Base-by-base conservation (phyloP, 2,113 vertebrate genomes). In the Sturnira hondurensis region DNA sequence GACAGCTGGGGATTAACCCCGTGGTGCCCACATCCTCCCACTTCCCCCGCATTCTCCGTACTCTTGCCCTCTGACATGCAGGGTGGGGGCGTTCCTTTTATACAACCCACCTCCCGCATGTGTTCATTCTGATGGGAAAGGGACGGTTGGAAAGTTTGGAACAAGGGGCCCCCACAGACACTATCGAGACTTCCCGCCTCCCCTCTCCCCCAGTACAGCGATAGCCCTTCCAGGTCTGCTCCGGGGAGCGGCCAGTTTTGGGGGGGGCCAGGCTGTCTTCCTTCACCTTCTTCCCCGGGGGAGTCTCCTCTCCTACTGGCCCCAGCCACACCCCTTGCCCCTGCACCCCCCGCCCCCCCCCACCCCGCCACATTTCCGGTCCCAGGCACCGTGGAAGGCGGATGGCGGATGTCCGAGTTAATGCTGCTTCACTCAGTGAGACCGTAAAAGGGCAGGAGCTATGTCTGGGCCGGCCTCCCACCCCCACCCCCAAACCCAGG, bases 381-480 rank as follows among this genome's bases (percentile, higher is more conserved):
- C 96, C 92, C 96, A 85, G 73, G 96, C 93, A 20, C 68, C 1
- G 73, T 83, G 97, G 95, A 97, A 96, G 96, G 96, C 96, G 86
- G 94, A 96, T 96, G 97, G 95, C 96, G 97, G 97, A 97, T 96
- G 97, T 97, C 97, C 97, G 96, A 98, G 95, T 96, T 95, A 96
- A 80, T 89, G 97, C 97, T 88, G 95, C 95, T 83, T 92, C 94
- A 80, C 93, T 94, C 93, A 13, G 93, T 50, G 97, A 96, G 97
- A 97, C 97, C 97, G 93, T 97, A 97, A 97, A 97, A 97, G 97
- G 97, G 74, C 96, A 97, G 96, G 94, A 96, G 91, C 76, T 5
- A 58, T 41, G 85, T 83, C 95, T 96, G 76, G 95, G 85, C 94
- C 86, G 50, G 90, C 95, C 96, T 89, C 94, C 88, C 26, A 33